Evolutionary conservation across 2,797 vertebrate species (phyloP), one percentile per base, ranked within the genome.

Genomic region (Ctenopoma kingsleyae): DNA sequence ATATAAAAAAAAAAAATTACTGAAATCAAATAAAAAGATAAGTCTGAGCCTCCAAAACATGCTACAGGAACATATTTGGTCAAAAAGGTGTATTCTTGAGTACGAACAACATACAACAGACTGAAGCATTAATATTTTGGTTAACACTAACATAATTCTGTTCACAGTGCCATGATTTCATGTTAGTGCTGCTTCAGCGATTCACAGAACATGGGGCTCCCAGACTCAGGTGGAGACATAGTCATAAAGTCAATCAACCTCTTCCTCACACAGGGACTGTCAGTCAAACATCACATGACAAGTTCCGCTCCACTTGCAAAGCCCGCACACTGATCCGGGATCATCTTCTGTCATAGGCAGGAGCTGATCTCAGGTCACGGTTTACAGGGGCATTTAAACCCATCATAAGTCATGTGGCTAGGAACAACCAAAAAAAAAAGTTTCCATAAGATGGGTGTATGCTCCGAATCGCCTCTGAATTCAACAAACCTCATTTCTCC

Each of bases 231-330:
- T 66, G 65, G 78, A 85, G 88, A 86, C 83, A 62, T 64, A 83
- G 80, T 80, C 80, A 77, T 41, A 76, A 83, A 85, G 83, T 88
- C 80, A 81, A 81, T 81, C 59, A 52, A 82, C 76, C 89, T 82
- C 82, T 85, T 86, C 85, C 77, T 90, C 89, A 91, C 88, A 84
- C 79, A 81, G 86, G 80, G 85, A 84, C 83, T 40, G 80, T 91
- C 86, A 92, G 90, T 92, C 90, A 87, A 89, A 88, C 76, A 81
- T 85, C 89, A 91, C 87, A 81, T 78, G 20, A 82, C 56, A 79
- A 67, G 65, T 58, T 88, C 61, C 70, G 73, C 87, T 86, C 80
- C 63, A 64, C 67, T 78, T 72, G 74, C 64, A 59, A 68, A 66
- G 60, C 76, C 71, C 38, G 8, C 51, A 67, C 50, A 2, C 82